A percentile compares a stretch with the other conserved stretches of the same genome.
These are phyloP conservation scores for Calliphora vicina DNA, from an alignment of 1,140 invertebrate species.

Conservation along the genomic window DNA sequence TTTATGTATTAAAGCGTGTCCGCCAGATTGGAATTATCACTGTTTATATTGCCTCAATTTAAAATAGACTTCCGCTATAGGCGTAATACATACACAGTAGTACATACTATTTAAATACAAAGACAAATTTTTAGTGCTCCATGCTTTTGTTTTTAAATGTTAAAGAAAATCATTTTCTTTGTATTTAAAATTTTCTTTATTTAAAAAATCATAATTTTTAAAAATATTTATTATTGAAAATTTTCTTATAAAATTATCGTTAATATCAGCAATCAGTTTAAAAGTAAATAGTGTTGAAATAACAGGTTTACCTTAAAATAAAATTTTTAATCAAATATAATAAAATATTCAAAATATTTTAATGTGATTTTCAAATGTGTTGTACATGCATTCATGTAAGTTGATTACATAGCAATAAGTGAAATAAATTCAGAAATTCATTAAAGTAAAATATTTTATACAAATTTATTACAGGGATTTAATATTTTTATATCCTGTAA, in stretches of 20 bases:
- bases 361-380: not conserved
- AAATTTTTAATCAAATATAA: not conserved
- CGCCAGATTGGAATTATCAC: too few species aligned
- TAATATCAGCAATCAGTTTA: not conserved
- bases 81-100: too few species aligned
- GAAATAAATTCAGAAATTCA: too few species aligned
- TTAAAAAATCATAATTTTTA: not conserved
- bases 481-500: too few species aligned
- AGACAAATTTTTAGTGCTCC: too few species aligned
- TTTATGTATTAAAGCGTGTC: too few species aligned
- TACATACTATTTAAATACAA: too few species aligned
- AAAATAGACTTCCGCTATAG: too few species aligned
- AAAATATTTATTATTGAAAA: not conserved
- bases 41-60: too few species aligned
- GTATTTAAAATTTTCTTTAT: not conserved
- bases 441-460: too few species aligned
- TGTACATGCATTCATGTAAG: not conserved
- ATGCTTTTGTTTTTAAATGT: not conserved
- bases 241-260: not conserved
- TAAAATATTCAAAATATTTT: not conserved
- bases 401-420: not conserved
- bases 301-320: constrained; percentile 28
- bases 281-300: constrained; percentile 28
- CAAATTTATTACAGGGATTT: too few species aligned
- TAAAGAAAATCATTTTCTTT: not conserved